Evolutionary conservation across 2,113 vertebrate species (phyloP).

Genomic region (Limnothrissa miodon): DNA sequence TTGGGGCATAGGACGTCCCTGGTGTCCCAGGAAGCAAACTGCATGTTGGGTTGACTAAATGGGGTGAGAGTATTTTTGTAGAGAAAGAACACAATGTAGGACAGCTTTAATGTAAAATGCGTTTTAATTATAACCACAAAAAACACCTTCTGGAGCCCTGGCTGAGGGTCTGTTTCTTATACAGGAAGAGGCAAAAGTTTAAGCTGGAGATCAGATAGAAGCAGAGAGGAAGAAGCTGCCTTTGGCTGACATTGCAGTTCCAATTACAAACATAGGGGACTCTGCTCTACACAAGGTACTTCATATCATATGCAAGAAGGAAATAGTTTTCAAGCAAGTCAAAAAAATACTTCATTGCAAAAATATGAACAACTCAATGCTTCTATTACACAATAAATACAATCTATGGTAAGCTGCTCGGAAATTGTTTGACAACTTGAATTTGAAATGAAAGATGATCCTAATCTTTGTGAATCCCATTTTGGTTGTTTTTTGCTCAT

Average conservation of each 20-base stretch:
- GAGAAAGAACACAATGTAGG: background rate
- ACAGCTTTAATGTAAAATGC: conserved; percentile 50
- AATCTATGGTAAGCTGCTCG: background rate
- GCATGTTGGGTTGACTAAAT: too few species aligned
- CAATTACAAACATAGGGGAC: conserved; percentile 37
- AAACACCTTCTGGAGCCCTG: conserved; percentile 28
- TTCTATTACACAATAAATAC: conserved; percentile 38
- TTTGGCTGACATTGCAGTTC: conserved; percentile 31
- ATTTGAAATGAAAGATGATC: too few species aligned
- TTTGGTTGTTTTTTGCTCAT: background rate
- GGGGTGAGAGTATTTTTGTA: background rate
- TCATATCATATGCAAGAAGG: conserved; percentile 28
- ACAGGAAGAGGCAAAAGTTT: conserved; percentile 32
- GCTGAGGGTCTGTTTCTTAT: conserved; percentile 26
- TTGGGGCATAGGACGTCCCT: too few species aligned
- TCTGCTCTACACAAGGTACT: conserved; percentile 29
- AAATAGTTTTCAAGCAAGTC: conserved; percentile 34
- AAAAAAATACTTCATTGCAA: conserved; percentile 65
- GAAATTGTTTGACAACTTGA: background rate
- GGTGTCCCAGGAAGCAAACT: too few species aligned
- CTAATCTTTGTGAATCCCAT: background rate
- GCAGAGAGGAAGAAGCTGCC: conserved; percentile 43
- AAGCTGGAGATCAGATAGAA: conserved; percentile 26
- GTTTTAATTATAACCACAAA: conserved; percentile 51
- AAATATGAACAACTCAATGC: conserved; percentile 44